Evolutionary conservation across 2,888 invertebrate genomes (phyloP).

Genomic region (Willowsia nigromaculata): DNA sequence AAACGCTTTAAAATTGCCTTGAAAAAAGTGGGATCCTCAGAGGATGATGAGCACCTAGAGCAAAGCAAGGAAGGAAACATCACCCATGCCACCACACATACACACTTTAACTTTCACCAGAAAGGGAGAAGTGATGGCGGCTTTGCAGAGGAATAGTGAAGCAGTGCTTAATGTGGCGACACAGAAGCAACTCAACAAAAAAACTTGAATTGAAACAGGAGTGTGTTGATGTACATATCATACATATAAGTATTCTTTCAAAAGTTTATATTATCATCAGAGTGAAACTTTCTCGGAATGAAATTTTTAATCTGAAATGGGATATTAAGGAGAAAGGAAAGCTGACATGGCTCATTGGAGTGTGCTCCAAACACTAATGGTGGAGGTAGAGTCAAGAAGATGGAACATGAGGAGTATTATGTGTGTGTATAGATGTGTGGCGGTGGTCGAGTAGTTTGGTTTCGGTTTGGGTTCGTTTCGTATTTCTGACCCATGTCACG

Average conservation of each 20-base stretch:
- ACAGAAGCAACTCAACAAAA: not conserved
- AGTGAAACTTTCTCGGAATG: not conserved
- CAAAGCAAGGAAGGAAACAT: not conserved
- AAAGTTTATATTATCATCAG: constrained; percentile 6
- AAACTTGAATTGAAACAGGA: too few species aligned
- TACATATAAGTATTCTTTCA: too few species aligned
- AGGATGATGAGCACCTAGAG: not conserved
- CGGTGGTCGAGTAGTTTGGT: constrained; percentile 32
- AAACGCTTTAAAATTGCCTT: not conserved
- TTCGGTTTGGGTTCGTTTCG: constrained; percentile 34
- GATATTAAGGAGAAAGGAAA: not conserved
- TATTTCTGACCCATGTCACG: constrained; percentile 43
- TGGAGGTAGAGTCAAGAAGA: not conserved
- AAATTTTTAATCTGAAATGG: constrained; percentile 15
- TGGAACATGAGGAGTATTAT: not conserved
- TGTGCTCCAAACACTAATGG: not conserved
- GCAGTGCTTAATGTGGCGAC: not conserved
- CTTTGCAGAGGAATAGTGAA: not conserved
- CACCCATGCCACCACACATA: not conserved
- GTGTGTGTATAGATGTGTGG: not conserved
- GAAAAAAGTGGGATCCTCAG: not conserved
- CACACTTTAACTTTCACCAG: not conserved
- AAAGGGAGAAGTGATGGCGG: not conserved
- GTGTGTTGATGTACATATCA: too few species aligned
- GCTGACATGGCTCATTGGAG: not conserved